A percentile compares a stretch with the other conserved stretches of the same genome.
These are phyloP conservation scores for Brachyhypopomus occidentalis DNA, from an alignment of 2,113 vertebrate genomes.

Conservation along the genomic window DNA sequence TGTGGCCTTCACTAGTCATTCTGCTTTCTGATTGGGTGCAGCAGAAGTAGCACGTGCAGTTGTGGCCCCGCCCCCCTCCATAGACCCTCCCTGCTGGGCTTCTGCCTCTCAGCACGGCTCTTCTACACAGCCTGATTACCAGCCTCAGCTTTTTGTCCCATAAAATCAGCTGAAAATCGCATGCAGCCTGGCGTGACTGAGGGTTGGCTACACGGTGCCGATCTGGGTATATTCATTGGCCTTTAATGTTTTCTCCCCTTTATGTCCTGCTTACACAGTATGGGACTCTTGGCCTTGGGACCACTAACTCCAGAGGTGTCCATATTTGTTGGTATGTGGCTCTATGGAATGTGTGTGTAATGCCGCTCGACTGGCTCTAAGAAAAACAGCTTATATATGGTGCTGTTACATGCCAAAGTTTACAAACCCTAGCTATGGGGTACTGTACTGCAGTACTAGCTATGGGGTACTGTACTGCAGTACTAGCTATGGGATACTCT, in stretches of 20 bases:
- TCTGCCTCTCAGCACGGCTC: neutral
- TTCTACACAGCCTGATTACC: neutral
- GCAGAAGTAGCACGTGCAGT: no score
- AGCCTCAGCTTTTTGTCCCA: neutral
- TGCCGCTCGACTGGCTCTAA: neutral
- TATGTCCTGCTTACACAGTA: neutral
- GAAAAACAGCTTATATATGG: conserved; percentile 8
- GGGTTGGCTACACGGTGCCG: neutral
- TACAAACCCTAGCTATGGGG: no score
- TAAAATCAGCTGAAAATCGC: neutral
- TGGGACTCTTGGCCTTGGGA: neutral
- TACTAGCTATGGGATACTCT: no score
- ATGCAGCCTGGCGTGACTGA: neutral
- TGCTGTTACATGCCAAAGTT: neutral
- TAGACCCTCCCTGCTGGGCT: neutral
- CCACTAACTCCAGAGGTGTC: neutral
- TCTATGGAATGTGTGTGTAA: neutral
- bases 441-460: no score
- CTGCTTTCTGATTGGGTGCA: neutral
- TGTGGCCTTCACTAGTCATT: neutral
- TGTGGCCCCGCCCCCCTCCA: no score
- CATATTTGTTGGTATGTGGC: neutral
- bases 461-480: no score
- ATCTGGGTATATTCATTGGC: neutral
- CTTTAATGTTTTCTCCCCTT: neutral